Conservation (phyloP, 2,797 vertebrate species). For the Phaenicophaeus curvirostris region DNA sequence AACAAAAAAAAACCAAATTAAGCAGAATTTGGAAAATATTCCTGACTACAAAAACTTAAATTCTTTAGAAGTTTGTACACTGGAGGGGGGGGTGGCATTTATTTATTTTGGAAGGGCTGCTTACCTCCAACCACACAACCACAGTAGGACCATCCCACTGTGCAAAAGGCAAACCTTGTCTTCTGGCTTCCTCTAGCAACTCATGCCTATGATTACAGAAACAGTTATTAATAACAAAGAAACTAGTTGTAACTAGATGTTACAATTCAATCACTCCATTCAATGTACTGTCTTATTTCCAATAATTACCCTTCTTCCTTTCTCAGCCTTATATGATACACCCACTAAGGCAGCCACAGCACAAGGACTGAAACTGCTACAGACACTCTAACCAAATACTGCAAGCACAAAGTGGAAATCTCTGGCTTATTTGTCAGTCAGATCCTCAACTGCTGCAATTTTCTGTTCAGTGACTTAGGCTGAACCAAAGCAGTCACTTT, state of each 20-base stretch:
- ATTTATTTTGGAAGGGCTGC: not conserved
- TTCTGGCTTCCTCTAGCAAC: slow-evolving; percentile 92
- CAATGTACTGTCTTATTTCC: not conserved
- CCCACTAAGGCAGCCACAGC: not conserved
- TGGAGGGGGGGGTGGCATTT: not conserved
- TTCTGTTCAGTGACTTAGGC: not conserved
- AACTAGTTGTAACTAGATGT: not conserved
- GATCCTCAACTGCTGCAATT: not conserved
- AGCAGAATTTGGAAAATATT: not conserved
- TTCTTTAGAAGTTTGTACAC: not conserved
- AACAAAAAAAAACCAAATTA: not conserved
- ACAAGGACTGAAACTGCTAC: not conserved
- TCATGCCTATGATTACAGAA: slow-evolving; percentile 84
- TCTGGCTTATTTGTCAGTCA: not conserved
- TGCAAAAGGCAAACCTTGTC: slow-evolving; percentile 92
- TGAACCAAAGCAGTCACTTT: not conserved
- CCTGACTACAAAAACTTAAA: not conserved
- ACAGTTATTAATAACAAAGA: not conserved
- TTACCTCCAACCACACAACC: slow-evolving; percentile 96
- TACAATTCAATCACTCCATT: not conserved
- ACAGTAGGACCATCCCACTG: slow-evolving; percentile 98
- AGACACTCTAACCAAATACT: not conserved
- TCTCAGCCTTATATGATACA: not conserved
- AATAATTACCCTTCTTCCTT: not conserved
- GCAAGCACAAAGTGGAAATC: not conserved